Evolutionary conservation across 2,888 invertebrate genomes (phyloP).

Genomic region (Buathra laborator): DNA sequence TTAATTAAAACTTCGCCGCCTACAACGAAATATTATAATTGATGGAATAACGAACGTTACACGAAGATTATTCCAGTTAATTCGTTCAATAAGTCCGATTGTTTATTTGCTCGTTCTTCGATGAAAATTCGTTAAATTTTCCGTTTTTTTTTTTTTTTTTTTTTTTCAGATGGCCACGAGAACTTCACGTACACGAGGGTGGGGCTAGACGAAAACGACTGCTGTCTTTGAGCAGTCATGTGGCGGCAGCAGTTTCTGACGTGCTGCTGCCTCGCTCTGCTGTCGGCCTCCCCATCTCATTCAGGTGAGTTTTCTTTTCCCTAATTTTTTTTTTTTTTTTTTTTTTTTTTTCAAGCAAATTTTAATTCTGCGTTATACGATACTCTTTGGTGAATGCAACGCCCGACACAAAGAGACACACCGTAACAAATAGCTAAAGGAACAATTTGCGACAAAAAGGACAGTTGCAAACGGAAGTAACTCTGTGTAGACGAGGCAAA

Average conservation of each 20-base stretch:
- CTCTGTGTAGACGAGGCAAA: neutral
- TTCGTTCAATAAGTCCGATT: neutral
- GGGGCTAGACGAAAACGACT: constrained; percentile 77
- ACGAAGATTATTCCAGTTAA: neutral
- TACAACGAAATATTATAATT: neutral
- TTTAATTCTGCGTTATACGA: no score
- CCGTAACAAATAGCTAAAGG: no score
- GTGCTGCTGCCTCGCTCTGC: constrained; percentile 82
- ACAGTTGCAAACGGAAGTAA: neutral
- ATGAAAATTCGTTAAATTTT: neutral
- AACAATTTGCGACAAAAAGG: constrained; percentile 7
- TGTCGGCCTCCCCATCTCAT: constrained; percentile 80
- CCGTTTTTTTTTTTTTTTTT: constrained; percentile 64
- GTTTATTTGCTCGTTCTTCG: neutral
- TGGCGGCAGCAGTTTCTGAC: constrained; percentile 83
- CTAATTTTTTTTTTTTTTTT: constrained; percentile 22
- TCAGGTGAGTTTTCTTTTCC: constrained; percentile 77
- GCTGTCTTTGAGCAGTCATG: constrained; percentile 80
- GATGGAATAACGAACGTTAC: neutral
- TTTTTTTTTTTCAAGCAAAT: no score
- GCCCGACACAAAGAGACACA: no score
- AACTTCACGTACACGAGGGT: constrained; percentile 76
- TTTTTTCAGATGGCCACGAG: constrained; percentile 80
- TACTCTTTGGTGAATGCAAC: no score
- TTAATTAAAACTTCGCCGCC: neutral